Evolutionary conservation across 2,113 vertebrate genomes (phyloP), one percentile per base, ranked within the genome.

Genomic region (Phylloscopus trochilus): DNA sequence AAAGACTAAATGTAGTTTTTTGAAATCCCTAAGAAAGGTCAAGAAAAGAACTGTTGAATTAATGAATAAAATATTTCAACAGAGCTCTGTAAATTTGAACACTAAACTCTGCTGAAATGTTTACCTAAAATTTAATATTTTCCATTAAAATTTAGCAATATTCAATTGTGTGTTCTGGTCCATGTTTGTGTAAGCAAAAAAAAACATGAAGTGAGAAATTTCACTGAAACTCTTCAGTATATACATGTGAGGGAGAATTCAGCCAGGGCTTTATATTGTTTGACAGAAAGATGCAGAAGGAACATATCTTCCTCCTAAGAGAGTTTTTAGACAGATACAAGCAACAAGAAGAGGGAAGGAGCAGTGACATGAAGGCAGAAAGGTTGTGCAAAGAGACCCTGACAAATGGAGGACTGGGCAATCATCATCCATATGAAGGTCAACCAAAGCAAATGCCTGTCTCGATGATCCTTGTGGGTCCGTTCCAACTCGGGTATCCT

Each of bases 381-480:
- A 35, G 4, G 8, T 7, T 21, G 43, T 56, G 7, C 31, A 51
- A 39, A 51, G 43, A 51, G 15, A 66, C 7, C 5, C 19, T 66
- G 31, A 44, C 22, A 37, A 44, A 0, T 19, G 33, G 9, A 19
- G 6, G 3, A 16, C 22, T 51, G 51, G 27, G 18, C 7, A 66
- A 23, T 59, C 22, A 37, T 16, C 31, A 33, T 52, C 44, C 19
- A 4, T 28, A 17, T 0, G 1, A 37, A n/a, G 28, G 44, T 58
- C 28, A 52, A 37, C 4, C 13, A 39, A 52, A 67, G 37, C 6
- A 78, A 69, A 60, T 77, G 21, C 35, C 24, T 69, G 55, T 22
- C 6, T 69, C 0, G 0, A 35, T 46, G 30, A 62, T 27, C 46
- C n/a, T 31, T 55, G 41, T 35, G 26, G 3, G 11, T 49, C 6